Percentiles rank a stretch among this genome's conserved stretches.
phyloP scores from a whole-genome alignment of 2,113 vertebrate genomes.

The Trachemys scripta region DNA sequence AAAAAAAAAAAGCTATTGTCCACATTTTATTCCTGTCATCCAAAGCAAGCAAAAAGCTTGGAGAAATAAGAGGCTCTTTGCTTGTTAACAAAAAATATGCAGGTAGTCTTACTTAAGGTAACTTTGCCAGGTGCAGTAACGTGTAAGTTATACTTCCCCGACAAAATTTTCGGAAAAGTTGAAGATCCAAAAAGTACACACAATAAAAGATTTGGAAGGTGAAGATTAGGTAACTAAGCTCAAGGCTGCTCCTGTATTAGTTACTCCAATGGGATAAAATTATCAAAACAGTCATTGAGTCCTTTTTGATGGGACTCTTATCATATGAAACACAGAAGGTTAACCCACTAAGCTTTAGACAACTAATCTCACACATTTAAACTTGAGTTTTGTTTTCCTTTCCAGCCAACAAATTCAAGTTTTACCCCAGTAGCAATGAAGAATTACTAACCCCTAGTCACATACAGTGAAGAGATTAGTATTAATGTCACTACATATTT shows the following conservation, averaged over 20 bases:
- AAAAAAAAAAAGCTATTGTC: background rate
- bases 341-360: no score
- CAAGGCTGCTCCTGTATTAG: background rate
- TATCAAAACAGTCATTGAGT: background rate
- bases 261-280: background rate
- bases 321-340: background rate
- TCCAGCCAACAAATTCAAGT: background rate
- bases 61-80: background rate
- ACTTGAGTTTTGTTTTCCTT: background rate
- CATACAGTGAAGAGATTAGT: background rate
- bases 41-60: background rate
- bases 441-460: background rate
- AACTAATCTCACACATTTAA: background rate
- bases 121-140: no score
- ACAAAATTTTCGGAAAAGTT: background rate
- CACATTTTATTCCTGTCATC: fast-evolving
- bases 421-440: background rate
- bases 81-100: background rate
- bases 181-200: background rate
- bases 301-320: background rate
- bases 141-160: background rate
- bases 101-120: background rate
- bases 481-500: background rate
- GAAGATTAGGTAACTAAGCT: background rate
- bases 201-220: background rate